Conservation (phyloP, 2,113 vertebrate genomes). For the Pycnonotus jocosus region DNA sequence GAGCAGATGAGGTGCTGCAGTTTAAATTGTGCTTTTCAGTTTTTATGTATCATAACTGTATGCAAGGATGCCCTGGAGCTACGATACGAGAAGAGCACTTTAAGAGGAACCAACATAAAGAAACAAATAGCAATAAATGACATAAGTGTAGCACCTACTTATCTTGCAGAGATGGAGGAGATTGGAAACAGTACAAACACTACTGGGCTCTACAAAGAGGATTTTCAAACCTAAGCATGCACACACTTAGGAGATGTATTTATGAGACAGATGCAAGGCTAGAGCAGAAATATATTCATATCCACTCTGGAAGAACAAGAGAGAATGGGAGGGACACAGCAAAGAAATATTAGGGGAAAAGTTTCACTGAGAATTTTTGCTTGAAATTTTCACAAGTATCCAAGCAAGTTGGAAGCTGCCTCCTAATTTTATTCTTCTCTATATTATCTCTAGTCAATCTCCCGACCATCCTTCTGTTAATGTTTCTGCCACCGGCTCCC, state of each 20-base stretch:
- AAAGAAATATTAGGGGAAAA: not conserved
- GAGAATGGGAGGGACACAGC: not conserved
- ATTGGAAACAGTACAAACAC: conserved; percentile 54
- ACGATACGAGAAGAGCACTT: conserved; percentile 49
- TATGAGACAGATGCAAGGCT: conserved; percentile 23
- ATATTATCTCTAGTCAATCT: not conserved
- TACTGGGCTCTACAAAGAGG: conserved; percentile 6
- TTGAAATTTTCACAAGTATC: not conserved
- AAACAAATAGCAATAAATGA: conserved; percentile 69
- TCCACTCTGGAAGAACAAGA: not conserved
- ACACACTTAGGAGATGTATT: conserved; percentile 13
- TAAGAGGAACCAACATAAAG: conserved; percentile 59
- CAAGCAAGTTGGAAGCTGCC: not conserved
- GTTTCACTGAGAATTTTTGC: not conserved
- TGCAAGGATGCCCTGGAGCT: conserved; percentile 61
- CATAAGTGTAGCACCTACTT: conserved; percentile 54
- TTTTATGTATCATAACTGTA: conserved; percentile 51
- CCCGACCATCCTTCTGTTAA: not conserved
- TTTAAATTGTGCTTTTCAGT: conserved; percentile 44
- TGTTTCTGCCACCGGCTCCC: not conserved
- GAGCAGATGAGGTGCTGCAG: conserved; percentile 50
- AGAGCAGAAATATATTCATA: not conserved
- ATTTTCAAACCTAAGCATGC: conserved; percentile 36
- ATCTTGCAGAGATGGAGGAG: conserved; percentile 50
- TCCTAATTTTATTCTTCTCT: not conserved